Evolutionary conservation across 2,113 vertebrate genomes (phyloP), one percentile per base, ranked within the genome.

Genomic region (Vulpes lagopus): DNA sequence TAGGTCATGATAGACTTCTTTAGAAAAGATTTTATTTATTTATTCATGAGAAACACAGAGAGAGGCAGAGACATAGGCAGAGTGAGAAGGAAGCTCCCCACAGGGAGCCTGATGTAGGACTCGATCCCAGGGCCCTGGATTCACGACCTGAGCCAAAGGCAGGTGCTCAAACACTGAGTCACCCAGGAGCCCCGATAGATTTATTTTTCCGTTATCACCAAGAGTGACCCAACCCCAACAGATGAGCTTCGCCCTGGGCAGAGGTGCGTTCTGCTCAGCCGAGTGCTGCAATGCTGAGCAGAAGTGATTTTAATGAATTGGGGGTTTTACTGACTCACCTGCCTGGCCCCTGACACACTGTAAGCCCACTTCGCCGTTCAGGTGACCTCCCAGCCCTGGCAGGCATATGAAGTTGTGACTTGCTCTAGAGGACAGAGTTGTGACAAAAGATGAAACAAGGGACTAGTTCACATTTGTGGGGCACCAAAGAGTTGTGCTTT

Each of bases 221-320:
- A 88, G 5, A 60, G 23, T 30, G 16, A 6, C 4, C 9, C 6
- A 6, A 8, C 22, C 27, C 16, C 27, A 8, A 0, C 0, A 69
- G 59, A 78, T 1, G 11, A 35, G 43, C 14, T 30, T 30, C 55
- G 7, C 8, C 14, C 27, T 0, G 27, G 15, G 22, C 3, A 49
- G 60, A 57, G 16, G 3, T 2, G 60, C 38, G 11, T 11, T 55
- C 27, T 62, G 25, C 49, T n/a, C 25, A 19, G 23, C 9, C 0
- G 4, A 25, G 32, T 4, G 62, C 17, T 51, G 35, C 16, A 30
- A 1, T 1, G 35, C 19, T 30, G 69, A 67, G 16, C 19, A 60
- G 49, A 83, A 35, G 38, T 9, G 51, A 25, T 51, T 76, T 35
- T 59, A 51, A 53, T 57, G 55, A 49, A 73, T 7, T 2, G 32